These are phyloP conservation scores for Axea sp. DNA, from an alignment of 2,888 invertebrate genomes.

Conservation along the genomic window DNA sequence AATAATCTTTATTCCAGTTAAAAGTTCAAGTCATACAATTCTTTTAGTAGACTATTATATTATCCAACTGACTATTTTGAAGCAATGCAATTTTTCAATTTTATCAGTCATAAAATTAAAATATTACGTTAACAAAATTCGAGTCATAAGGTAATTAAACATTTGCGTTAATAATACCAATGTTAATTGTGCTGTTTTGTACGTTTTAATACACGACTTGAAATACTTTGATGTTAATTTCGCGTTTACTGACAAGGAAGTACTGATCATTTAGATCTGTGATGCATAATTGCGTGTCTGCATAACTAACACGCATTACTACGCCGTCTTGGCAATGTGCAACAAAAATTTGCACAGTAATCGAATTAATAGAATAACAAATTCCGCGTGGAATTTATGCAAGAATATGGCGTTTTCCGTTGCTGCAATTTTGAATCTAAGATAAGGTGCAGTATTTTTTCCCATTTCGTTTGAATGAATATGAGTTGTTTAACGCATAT, in stretches of 20 bases:
- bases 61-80: too few species aligned
- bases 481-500: constrained; percentile 47
- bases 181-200: constrained; percentile 37
- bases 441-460: constrained; percentile 26
- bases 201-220: constrained; percentile 24
- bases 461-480: constrained; percentile 15
- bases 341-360: constrained; percentile 33
- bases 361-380: constrained; percentile 34
- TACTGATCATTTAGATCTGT: constrained; percentile 33
- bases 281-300: constrained; percentile 19
- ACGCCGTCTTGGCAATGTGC: constrained; percentile 16
- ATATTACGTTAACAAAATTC: constrained; percentile 28
- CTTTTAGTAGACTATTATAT: too few species aligned
- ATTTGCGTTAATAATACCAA: constrained; percentile 21
- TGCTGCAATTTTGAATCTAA: constrained; percentile 1
- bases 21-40: too few species aligned
- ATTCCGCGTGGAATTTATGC: constrained; percentile 42
- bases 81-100: too few species aligned
- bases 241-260: constrained; percentile 19
- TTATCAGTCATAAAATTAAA: too few species aligned
- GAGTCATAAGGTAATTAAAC: constrained; percentile 27
- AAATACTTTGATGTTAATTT: constrained; percentile 36
- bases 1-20: too few species aligned
- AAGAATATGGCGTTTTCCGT: constrained; percentile 22
- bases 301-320: too few species aligned